phyloP scores from a whole-genome alignment of 23 tunicate species.

The Corella eumyota region DNA sequence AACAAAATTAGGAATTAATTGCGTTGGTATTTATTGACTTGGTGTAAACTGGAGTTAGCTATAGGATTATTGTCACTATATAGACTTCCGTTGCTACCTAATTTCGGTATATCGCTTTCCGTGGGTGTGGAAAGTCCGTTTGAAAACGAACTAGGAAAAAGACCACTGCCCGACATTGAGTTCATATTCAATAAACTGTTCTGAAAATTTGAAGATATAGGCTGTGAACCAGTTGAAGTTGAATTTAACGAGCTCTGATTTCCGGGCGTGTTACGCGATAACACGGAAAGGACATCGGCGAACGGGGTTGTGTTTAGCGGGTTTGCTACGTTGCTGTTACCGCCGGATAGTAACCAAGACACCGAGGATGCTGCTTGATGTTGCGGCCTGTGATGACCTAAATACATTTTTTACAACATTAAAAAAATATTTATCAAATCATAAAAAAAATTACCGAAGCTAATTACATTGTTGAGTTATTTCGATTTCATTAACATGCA shows the following conservation, averaged over 20 bases:
- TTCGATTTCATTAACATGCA: too few species aligned
- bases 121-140: constrained; percentile 9
- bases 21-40: too few species aligned
- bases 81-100: too few species aligned
- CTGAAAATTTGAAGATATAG: constrained; percentile 11
- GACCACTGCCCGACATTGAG: constrained; percentile 10
- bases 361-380: constrained; percentile 48
- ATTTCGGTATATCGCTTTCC: constrained; percentile 2
- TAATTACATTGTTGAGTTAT: too few species aligned
- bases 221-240: constrained; percentile 39
- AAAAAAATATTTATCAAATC: too few species aligned
- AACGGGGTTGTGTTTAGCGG: constrained; percentile 70
- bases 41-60: too few species aligned
- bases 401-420: too few species aligned
- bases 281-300: constrained; percentile 79
- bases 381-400: constrained; percentile 27
- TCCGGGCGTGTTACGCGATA: constrained; percentile 81
- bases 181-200: constrained; percentile 13
- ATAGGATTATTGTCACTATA: too few species aligned
- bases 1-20: too few species aligned
- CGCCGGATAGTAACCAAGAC: constrained; percentile 69
- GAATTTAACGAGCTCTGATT: too few species aligned
- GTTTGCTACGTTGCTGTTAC: constrained; percentile 25
- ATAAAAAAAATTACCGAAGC: too few species aligned
- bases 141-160: constrained; percentile 21